Percentiles rank a stretch among this genome's conserved stretches.
phyloP scores from a whole-genome alignment of 2,888 invertebrate species.

The Nycteola revayana region DNA sequence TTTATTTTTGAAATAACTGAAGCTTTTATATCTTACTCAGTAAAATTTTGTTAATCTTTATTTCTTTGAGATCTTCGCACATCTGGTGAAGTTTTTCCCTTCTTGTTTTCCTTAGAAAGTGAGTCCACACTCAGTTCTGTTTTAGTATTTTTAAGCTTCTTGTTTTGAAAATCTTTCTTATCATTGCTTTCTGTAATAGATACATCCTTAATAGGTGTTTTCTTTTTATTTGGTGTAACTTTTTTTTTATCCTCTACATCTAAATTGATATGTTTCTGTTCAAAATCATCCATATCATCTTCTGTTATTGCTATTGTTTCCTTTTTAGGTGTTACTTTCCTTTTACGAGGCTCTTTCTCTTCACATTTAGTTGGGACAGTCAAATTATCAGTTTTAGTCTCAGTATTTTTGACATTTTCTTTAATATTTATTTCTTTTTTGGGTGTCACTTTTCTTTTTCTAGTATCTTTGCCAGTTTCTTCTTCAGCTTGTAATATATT shows the following conservation, averaged over 20 bases:
- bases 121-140: conserved; percentile 2
- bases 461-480: conserved; percentile 17
- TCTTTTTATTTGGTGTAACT: conserved; percentile 12
- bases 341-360: conserved; percentile 25
- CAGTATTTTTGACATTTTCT: no score
- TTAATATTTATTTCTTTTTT: conserved; percentile 14
- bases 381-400: neutral
- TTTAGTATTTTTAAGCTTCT: conserved; percentile 10
- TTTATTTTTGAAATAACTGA: no score
- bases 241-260: conserved; percentile 14
- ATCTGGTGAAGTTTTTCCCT: conserved; percentile 25
- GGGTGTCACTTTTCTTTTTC: conserved; percentile 28
- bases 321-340: conserved; percentile 27
- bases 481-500: neutral
- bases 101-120: conserved; percentile 2
- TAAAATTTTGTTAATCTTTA: no score
- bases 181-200: conserved; percentile 1
- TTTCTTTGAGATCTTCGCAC: conserved; percentile 38
- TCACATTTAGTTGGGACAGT: neutral
- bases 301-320: conserved; percentile 3
- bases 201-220: conserved; percentile 3
- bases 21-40: no score
- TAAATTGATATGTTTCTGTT: conserved; percentile 13
- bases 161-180: conserved; percentile 8
- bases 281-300: conserved; percentile 28